Evolutionary conservation across 2,888 invertebrate species (phyloP).

Genomic region (Aphidius colemani): DNA sequence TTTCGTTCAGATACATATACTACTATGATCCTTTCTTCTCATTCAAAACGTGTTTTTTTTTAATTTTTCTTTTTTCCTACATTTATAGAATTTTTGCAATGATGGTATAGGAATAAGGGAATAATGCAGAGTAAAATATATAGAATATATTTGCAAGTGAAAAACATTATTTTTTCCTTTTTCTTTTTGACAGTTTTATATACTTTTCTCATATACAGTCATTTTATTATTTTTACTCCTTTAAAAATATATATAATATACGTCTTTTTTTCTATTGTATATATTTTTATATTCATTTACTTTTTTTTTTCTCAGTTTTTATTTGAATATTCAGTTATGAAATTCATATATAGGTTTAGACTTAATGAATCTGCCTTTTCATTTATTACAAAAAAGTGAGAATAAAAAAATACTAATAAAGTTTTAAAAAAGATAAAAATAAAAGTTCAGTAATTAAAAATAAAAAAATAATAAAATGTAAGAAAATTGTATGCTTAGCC

Average conservation of each 20-base stretch:
- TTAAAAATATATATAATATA: not conserved
- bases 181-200: not conserved
- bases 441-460: constrained; percentile 9
- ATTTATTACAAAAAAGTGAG: too few species aligned
- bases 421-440: not conserved
- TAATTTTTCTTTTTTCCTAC: constrained; percentile 25
- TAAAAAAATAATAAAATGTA: constrained; percentile 22
- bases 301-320: not conserved
- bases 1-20: constrained; percentile 25
- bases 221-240: not conserved
- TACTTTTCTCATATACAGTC: not conserved
- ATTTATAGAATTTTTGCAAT: constrained; percentile 21
- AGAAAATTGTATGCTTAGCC: constrained; percentile 15
- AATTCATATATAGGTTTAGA: too few species aligned
- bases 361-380: too few species aligned
- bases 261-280: not conserved
- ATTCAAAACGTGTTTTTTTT: not conserved
- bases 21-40: not conserved
- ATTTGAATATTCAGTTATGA: too few species aligned
- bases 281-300: not conserved
- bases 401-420: too few species aligned
- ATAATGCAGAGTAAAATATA: constrained; percentile 22
- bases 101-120: constrained; percentile 33
- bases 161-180: constrained; percentile 34
- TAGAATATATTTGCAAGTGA: constrained; percentile 33